Evolutionary conservation across 1,140 invertebrate species (phyloP).

Genomic region (Phymorhynchus buccinoides): DNA sequence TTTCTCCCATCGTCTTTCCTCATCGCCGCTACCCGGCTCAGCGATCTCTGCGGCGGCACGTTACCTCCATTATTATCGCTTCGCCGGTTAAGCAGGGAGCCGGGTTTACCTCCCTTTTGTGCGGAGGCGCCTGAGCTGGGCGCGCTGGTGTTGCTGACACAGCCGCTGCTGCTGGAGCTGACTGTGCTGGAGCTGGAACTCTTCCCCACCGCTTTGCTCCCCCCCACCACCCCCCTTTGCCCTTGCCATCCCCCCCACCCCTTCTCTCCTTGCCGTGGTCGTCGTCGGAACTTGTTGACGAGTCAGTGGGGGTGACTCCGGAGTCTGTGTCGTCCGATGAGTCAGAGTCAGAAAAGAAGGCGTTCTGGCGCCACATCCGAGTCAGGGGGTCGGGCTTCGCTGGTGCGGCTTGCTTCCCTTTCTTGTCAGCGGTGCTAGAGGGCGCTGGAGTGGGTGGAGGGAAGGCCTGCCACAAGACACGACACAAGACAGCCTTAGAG

Average conservation of each 20-base stretch:
- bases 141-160: conserved; percentile 26
- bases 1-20: background rate
- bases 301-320: conserved; percentile 19
- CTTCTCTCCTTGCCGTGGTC: conserved; percentile 13
- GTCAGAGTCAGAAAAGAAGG: conserved; percentile 43
- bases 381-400: conserved; percentile 35
- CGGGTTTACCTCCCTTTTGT: background rate
- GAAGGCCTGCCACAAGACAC: conserved; percentile 33
- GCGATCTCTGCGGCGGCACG: background rate
- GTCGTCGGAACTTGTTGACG: conserved; percentile 39
- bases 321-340: conserved; percentile 40
- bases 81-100: background rate
- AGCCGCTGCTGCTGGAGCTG: conserved; percentile 24
- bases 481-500: too few species aligned
- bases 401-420: background rate
- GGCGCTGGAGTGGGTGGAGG: conserved; percentile 23
- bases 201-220: background rate
- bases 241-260: background rate
- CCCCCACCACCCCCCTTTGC: background rate
- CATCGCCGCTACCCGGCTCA: background rate
- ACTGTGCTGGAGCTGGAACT: conserved; percentile 6
- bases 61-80: background rate
- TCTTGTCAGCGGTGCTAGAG: background rate
- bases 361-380: conserved; percentile 49
- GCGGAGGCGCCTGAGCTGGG: background rate